Percentiles rank a stretch among this genome's conserved stretches.
phyloP scores from a whole-genome alignment of 2,888 invertebrate species.

The Drosophila acutilabella region DNA sequence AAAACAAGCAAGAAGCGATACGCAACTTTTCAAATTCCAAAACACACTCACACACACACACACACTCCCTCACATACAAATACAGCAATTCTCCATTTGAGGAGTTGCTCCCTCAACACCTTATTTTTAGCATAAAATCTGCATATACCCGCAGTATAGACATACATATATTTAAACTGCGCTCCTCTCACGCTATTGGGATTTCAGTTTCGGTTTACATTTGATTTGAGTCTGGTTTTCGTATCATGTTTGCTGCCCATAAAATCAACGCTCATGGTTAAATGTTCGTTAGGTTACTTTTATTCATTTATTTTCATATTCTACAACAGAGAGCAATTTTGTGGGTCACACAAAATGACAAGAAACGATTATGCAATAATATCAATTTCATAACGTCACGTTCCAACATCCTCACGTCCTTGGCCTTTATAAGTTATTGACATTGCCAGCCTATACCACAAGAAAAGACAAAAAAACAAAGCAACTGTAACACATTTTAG shows the following conservation, averaged over 20 bases:
- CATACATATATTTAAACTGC: neutral
- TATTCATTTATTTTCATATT: neutral
- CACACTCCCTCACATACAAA: neutral
- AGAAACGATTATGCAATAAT: constrained; percentile 47
- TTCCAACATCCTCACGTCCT: constrained; percentile 16
- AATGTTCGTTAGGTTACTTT: constrained; percentile 8
- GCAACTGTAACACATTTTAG: constrained; percentile 29
- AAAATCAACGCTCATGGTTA: constrained; percentile 42
- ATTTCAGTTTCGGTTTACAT: constrained; percentile 30
- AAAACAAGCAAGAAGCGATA: constrained; percentile 11
- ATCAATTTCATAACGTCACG: constrained; percentile 51
- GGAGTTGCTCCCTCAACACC: constrained; percentile 12
- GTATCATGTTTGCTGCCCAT: constrained; percentile 55
- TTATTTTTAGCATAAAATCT: constrained; percentile 35
- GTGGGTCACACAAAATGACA: constrained; percentile 33
- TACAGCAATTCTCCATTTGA: neutral
- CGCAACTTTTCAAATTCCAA: constrained; percentile 21
- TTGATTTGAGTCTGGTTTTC: constrained; percentile 28
- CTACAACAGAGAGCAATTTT: constrained; percentile 19
- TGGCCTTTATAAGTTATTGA: constrained; percentile 37
- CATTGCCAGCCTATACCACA: constrained; percentile 17
- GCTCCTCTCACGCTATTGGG: constrained; percentile 8
- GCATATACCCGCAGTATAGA: constrained; percentile 14
- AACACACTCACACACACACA: neutral
- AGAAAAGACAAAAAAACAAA: neutral